Conservation (phyloP, 2,113 vertebrate genomes). For the Phoenicopterus ruber region DNA sequence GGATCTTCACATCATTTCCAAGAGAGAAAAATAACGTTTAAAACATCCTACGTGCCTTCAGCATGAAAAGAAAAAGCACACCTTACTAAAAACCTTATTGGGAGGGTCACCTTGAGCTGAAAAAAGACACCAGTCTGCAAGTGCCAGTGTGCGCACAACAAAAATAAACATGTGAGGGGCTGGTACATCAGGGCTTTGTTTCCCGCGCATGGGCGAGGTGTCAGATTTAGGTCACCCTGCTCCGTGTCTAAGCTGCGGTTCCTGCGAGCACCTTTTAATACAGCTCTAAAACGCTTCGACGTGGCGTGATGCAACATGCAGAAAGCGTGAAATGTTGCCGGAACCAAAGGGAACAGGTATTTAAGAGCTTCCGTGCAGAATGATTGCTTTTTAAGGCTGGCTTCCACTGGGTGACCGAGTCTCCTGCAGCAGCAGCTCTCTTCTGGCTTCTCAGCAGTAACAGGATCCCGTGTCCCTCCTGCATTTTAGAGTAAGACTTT, state of each 20-base stretch:
- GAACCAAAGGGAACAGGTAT: rapidly evolving
- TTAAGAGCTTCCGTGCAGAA: neutral
- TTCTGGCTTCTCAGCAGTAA: neutral
- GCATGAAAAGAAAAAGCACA: neutral
- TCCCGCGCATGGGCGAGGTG: neutral
- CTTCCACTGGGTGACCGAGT: rapidly evolving
- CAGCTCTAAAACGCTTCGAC: neutral
- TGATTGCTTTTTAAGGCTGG: neutral
- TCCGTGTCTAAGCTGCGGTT: neutral
- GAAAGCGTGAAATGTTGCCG: neutral
- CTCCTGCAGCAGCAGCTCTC: neutral
- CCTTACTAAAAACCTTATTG: rapidly evolving
- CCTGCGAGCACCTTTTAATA: neutral
- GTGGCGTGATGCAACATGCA: neutral
- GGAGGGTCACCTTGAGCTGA: slow-evolving; percentile 6
- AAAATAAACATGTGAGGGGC: neutral
- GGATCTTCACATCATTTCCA: neutral
- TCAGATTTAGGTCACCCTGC: slow-evolving; percentile 51
- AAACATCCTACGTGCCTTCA: neutral
- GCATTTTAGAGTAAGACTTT: neutral
- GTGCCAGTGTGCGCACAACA: neutral
- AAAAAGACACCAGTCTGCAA: neutral
- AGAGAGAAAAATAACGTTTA: neutral
- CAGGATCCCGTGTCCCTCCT: neutral
- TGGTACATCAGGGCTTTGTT: neutral